These are phyloP conservation scores for Syrrhaptes paradoxus DNA, from an alignment of 2,113 vertebrate genomes.

Conservation along the genomic window DNA sequence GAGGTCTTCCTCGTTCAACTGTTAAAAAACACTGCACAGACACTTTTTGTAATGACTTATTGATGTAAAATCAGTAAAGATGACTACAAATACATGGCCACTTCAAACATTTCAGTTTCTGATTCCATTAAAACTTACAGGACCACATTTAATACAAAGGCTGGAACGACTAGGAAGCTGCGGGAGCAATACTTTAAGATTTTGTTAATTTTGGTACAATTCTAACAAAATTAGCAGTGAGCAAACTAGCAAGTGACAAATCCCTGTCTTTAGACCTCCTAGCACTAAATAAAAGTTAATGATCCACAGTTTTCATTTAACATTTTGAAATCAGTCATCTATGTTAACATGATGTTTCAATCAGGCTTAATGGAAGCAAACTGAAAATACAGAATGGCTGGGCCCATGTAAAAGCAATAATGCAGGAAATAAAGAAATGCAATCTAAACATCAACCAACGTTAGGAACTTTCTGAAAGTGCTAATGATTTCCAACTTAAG, in stretches of 20 bases:
- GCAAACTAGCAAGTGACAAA: neutral
- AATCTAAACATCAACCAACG: neutral
- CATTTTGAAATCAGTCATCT: neutral
- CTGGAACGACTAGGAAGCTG: neutral
- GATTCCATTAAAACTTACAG: neutral
- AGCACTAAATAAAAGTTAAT: neutral
- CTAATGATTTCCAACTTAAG: neutral
- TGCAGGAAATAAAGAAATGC: neutral
- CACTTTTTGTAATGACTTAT: neutral
- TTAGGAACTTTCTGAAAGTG: neutral
- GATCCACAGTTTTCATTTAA: neutral
- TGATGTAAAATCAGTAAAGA: neutral
- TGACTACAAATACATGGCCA: neutral
- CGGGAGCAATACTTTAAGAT: neutral
- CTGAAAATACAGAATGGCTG: neutral
- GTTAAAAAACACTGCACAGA: neutral
- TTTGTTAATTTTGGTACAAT: neutral
- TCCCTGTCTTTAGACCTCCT: neutral
- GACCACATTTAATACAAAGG: neutral
- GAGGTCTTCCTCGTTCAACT: neutral
- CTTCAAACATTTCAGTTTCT: neutral
- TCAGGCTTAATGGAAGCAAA: neutral
- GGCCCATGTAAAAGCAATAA: neutral
- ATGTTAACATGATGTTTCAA: slow-evolving; percentile 13
- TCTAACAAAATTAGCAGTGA: neutral